phyloP scores from a whole-genome alignment of 2,113 vertebrate species.

The Larimichthys crocea region DNA sequence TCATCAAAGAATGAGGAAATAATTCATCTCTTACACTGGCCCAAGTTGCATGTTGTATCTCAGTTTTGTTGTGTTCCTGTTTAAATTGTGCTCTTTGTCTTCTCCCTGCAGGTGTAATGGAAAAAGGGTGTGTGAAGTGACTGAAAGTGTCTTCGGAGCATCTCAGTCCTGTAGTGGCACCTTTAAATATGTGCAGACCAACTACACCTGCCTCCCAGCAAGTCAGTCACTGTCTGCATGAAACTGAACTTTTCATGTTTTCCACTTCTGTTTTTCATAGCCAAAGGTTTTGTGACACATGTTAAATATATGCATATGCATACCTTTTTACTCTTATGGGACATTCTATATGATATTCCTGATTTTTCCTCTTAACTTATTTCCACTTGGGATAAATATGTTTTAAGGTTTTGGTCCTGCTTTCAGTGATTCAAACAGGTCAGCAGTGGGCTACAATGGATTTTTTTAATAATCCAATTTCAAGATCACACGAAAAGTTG shows the following conservation, averaged over 20 bases:
- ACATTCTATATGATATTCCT: too few species aligned
- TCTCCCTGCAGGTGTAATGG: slow-evolving; percentile 54
- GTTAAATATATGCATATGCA: not conserved
- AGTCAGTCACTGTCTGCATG: slow-evolving; percentile 27
- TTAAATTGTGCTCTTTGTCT: not conserved
- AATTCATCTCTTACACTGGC: too few species aligned
- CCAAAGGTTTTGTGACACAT: not conserved
- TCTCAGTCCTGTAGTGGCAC: slow-evolving; percentile 28
- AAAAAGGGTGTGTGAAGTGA: slow-evolving; percentile 42
- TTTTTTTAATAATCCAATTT: not conserved
- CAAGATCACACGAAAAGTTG: not conserved
- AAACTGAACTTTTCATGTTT: not conserved
- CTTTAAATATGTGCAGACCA: slow-evolving; percentile 58
- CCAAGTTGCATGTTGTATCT: not conserved
- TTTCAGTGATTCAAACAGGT: not conserved
- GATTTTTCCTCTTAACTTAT: not conserved
- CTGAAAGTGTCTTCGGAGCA: rapidly evolving
- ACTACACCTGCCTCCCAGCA: slow-evolving; percentile 45
- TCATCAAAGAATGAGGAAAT: not conserved
- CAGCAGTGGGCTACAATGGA: too few species aligned
- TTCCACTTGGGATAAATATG: not conserved
- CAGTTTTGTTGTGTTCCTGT: not conserved
- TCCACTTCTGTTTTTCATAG: not conserved
- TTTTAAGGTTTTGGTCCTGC: not conserved
- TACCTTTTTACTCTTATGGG: too few species aligned